phyloP scores from a whole-genome alignment of 2,888 invertebrate species.

The Therioaphis trifolii region DNA sequence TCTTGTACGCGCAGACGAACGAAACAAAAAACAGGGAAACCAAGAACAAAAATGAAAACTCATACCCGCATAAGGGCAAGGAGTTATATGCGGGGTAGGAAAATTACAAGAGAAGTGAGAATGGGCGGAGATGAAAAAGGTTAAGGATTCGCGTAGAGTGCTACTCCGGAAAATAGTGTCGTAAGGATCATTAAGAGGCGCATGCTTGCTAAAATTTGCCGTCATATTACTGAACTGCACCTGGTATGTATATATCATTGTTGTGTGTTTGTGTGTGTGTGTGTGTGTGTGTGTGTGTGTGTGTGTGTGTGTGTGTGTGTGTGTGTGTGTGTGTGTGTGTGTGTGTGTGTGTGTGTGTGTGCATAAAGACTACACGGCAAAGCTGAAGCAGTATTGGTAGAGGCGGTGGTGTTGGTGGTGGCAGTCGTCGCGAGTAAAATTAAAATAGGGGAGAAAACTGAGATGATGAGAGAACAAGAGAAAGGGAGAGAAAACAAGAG shows the following conservation, averaged over 20 bases:
- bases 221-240: background rate
- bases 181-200: conserved; percentile 37
- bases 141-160: background rate
- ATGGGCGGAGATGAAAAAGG: background rate
- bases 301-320: background rate
- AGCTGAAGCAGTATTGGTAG: background rate
- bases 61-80: background rate
- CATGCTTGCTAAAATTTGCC: conserved; percentile 47
- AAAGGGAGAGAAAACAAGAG: background rate
- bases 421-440: background rate
- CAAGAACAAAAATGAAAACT: background rate
- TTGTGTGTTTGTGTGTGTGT: background rate
- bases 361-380: background rate
- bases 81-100: too few relatives aligned
- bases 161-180: conserved; percentile 15
- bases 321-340: background rate
- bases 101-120: too few relatives aligned
- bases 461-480: conserved; percentile 1
- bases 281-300: background rate
- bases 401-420: background rate
- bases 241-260: too few relatives aligned
- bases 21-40: background rate
- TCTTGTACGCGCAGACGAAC: conserved; percentile 5
- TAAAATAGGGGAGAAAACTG: background rate
- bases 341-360: background rate